Percentiles rank a stretch among this genome's conserved stretches.
Evolutionary conservation across 2,797 vertebrate genomes (phyloP).

Genomic region (Sebastes alutus): DNA sequence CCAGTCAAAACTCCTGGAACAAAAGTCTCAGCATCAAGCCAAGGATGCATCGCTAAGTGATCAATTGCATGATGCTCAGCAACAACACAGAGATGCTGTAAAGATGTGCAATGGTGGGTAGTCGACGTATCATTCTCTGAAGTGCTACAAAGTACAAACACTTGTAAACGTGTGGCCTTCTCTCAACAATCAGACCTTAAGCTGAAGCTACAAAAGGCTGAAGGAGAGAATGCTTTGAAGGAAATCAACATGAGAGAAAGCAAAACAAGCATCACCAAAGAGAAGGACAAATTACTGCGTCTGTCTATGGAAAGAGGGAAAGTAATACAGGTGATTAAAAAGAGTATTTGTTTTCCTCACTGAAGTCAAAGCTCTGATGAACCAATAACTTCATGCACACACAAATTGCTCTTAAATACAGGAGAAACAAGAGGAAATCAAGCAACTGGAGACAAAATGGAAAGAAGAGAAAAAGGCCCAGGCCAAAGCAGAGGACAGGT

Average conservation of each 20-base stretch:
- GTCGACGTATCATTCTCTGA: neutral
- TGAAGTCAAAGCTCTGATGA: neutral
- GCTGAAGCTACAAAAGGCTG: conserved; percentile 63
- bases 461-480: conserved; percentile 65
- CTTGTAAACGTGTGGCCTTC: neutral
- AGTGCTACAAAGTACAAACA: neutral
- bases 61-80: conserved; percentile 65
- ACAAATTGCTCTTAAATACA: conserved; percentile 37
- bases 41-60: conserved; percentile 57
- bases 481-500: conserved; percentile 75
- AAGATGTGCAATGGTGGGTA: conserved; percentile 68
- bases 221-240: conserved; percentile 54
- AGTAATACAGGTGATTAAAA: conserved; percentile 74
- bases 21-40: conserved; percentile 62
- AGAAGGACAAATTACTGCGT: conserved; percentile 73
- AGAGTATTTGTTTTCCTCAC: neutral
- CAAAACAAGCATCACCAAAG: conserved; percentile 62
- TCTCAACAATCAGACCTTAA: conserved; percentile 68
- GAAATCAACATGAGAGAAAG: conserved; percentile 57
- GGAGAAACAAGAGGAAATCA: conserved; percentile 78
- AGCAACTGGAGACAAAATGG: conserved; percentile 68
- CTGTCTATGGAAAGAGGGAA: conserved; percentile 75
- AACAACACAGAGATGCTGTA: conserved; percentile 60
- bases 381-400: neutral
- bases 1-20: conserved; percentile 67